Evolutionary conservation across 2,888 invertebrate species (phyloP).

Genomic region (Paralinhomoeus sp.): DNA sequence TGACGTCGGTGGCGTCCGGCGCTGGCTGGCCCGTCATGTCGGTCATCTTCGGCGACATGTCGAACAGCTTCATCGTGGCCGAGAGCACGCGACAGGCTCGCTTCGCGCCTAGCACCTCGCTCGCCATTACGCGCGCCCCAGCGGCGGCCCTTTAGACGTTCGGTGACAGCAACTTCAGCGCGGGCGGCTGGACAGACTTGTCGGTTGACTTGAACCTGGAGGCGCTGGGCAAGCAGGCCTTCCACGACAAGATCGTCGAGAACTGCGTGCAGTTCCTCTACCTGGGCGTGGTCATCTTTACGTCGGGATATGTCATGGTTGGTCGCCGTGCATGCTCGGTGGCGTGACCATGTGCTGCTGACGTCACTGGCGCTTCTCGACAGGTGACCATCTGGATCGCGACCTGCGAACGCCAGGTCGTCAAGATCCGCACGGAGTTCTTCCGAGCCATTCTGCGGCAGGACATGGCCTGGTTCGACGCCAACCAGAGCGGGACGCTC

Average conservation of each 20-base stretch:
- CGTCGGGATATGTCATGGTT: conserved; percentile 12
- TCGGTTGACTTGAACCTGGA: not conserved
- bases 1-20: conserved; percentile 12
- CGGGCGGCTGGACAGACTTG: conserved; percentile 7
- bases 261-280: conserved; percentile 13
- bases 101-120: too few species aligned
- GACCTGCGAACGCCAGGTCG: conserved; percentile 30
- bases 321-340: not conserved
- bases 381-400: conserved; percentile 28
- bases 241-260: conserved; percentile 8
- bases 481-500: conserved; percentile 31
- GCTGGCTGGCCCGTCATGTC: conserved; percentile 15
- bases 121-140: too few species aligned
- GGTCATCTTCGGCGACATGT: conserved; percentile 13
- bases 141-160: too few species aligned
- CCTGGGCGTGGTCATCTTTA: conserved; percentile 11
- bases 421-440: conserved; percentile 29
- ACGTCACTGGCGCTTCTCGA: not conserved
- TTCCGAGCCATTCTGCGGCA: conserved; percentile 28
- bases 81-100: too few species aligned
- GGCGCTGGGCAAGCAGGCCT: conserved; percentile 4
- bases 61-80: conserved; percentile 5
- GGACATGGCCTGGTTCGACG: conserved; percentile 30
- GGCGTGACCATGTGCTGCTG: not conserved
- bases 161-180: conserved; percentile 15